Percentiles rank a stretch among this genome's conserved stretches.
Evolutionary conservation across 2,797 vertebrate genomes (phyloP).

Genomic region (Darevskia nairensis): DNA sequence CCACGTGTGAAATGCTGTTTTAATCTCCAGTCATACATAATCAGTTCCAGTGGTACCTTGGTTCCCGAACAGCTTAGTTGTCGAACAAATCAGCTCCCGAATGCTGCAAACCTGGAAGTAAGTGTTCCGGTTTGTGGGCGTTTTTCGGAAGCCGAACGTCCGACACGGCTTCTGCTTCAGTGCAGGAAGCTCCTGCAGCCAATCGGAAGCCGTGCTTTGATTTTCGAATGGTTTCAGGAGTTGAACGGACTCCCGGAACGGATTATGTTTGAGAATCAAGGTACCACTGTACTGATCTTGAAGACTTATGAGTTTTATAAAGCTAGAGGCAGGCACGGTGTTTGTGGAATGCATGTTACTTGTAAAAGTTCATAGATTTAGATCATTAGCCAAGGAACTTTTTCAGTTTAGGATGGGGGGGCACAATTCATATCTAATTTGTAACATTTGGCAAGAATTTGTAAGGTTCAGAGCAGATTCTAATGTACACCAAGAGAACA

Average conservation of each 20-base stretch:
- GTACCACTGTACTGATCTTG: neutral
- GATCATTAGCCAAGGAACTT: neutral
- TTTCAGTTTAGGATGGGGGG: neutral
- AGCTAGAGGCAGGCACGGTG: neutral
- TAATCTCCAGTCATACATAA: neutral
- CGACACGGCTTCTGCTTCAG: too few relatives aligned
- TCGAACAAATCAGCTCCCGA: too few relatives aligned
- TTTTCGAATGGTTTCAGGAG: too few relatives aligned
- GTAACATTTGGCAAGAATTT: neutral
- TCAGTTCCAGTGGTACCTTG: neutral
- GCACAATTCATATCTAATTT: neutral
- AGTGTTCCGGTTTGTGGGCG: too few relatives aligned
- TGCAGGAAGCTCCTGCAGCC: too few relatives aligned
- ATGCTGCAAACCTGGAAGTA: too few relatives aligned
- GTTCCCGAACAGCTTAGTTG: too few relatives aligned
- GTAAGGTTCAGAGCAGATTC: neutral
- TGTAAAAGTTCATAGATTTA: neutral
- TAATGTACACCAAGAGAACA: neutral
- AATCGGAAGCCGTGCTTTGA: too few relatives aligned
- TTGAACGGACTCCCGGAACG: too few relatives aligned
- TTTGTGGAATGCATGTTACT: neutral
- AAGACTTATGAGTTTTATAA: neutral
- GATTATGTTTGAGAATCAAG: too few relatives aligned
- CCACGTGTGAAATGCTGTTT: neutral
- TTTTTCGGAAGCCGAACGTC: too few relatives aligned